Conservation (phyloP, 2,888 invertebrate genomes). For the Zeuzera pyrina region DNA sequence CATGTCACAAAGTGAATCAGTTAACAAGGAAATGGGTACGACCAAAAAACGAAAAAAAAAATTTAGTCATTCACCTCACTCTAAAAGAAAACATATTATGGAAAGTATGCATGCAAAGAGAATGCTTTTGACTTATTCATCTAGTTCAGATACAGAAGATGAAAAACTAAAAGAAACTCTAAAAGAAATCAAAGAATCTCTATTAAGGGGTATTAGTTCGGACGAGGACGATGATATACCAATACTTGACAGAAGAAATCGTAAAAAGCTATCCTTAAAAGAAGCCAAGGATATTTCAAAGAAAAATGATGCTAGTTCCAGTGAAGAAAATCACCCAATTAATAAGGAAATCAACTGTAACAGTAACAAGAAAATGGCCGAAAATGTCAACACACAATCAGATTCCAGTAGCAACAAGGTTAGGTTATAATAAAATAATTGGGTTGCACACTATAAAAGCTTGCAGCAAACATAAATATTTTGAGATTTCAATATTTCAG, state of each 20-base stretch:
- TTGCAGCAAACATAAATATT: too few relatives aligned
- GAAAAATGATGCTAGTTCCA: constrained; percentile 9
- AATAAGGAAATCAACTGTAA: constrained; percentile 10
- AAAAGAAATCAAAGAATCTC: constrained; percentile 33
- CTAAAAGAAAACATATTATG: constrained; percentile 36
- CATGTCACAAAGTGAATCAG: too few relatives aligned
- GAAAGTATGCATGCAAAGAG: constrained; percentile 50
- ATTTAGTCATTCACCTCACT: constrained; percentile 19
- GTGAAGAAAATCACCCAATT: too few relatives aligned
- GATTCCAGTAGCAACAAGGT: constrained; percentile 49
- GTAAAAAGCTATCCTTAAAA: constrained; percentile 8
- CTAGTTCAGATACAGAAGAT: constrained; percentile 55
- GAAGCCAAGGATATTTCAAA: constrained; percentile 3
- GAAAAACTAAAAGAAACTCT: constrained; percentile 30
- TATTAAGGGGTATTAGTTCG: constrained; percentile 24
- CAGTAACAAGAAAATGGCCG: constrained; percentile 19
- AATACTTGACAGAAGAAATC: constrained; percentile 8
- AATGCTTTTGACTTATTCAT: constrained; percentile 42
- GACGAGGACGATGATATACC: constrained; percentile 21
- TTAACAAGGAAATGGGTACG: too few relatives aligned
- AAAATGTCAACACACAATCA: constrained; percentile 25
- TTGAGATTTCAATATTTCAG: too few relatives aligned
- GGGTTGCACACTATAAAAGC: too few relatives aligned
- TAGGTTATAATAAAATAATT: too few relatives aligned
- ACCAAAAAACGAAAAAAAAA: constrained; percentile 18